Percentiles rank a stretch among this genome's conserved stretches.
phyloP scores from a whole-genome alignment of 2,888 invertebrate genomes.

The Trissolcus japonicus region DNA sequence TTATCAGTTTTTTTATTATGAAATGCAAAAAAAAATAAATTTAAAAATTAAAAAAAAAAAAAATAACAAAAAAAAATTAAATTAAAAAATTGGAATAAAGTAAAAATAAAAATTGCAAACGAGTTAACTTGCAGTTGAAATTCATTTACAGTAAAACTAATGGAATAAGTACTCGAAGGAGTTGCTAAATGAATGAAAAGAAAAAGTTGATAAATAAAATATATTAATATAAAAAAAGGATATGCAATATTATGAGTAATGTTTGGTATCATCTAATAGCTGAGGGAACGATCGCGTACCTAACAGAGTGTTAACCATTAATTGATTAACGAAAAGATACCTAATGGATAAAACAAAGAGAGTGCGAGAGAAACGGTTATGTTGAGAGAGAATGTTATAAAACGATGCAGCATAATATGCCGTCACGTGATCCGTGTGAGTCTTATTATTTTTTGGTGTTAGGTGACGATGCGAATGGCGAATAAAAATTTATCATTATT shows the following conservation, averaged over 20 bases:
- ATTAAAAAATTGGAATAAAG: no score
- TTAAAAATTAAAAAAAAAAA: no score
- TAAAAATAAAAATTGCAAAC: no score
- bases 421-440: constrained; percentile 63
- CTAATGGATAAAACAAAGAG: constrained; percentile 49
- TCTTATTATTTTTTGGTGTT: constrained; percentile 65
- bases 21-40: no score
- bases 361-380: constrained; percentile 36
- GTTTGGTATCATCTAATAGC: constrained; percentile 63
- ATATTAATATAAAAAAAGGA: constrained; percentile 60
- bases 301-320: constrained; percentile 55
- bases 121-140: background rate
- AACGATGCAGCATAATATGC: constrained; percentile 28
- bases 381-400: constrained; percentile 42
- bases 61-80: no score
- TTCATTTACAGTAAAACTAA: background rate
- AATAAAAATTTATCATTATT: constrained; percentile 68
- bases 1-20: no score
- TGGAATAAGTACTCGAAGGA: background rate
- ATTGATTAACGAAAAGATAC: constrained; percentile 46
- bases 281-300: constrained; percentile 59
- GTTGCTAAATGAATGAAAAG: no score
- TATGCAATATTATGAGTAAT: constrained; percentile 64
- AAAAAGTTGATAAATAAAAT: constrained; percentile 53
- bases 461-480: constrained; percentile 68